Conservation (phyloP, 2,797 vertebrate species). For the Hippoglossus hippoglossus region DNA sequence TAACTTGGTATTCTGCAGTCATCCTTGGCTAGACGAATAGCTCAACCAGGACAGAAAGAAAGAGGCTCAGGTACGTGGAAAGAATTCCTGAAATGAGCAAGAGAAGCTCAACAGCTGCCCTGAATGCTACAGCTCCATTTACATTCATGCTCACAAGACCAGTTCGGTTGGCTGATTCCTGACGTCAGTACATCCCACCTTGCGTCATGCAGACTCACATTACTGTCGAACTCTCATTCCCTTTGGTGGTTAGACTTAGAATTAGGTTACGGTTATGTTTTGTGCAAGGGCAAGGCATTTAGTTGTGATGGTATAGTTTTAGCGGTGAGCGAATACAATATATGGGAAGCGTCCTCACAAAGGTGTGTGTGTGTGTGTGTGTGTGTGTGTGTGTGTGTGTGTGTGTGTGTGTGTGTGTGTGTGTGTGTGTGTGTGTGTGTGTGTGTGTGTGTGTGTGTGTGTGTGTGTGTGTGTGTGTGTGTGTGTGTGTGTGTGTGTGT, state of each 20-base stretch:
- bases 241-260: background rate
- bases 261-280: background rate
- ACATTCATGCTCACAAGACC: conserved; percentile 56
- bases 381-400: conserved; percentile 1
- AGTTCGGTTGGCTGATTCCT: conserved; percentile 66
- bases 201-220: conserved; percentile 57
- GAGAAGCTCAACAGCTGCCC: conserved; percentile 31
- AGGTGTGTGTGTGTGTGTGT: too few relatives aligned
- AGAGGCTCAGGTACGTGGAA: conserved; percentile 50
- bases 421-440: conserved; percentile 32
- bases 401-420: conserved; percentile 10
- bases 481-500: conserved; percentile 31
- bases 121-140: conserved; percentile 29
- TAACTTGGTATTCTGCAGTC: conserved; percentile 50
- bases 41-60: conserved; percentile 41
- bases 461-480: conserved; percentile 1
- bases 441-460: conserved; percentile 15
- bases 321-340: too few relatives aligned
- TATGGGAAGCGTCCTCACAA: too few relatives aligned
- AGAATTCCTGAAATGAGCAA: conserved; percentile 61
- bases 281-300: too few relatives aligned
- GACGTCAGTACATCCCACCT: conserved; percentile 39
- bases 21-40: conserved; percentile 36
- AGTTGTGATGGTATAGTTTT: too few relatives aligned
- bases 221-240: conserved; percentile 36